phyloP scores from a whole-genome alignment of 2,113 vertebrate genomes.

The Oenanthe melanoleuca region DNA sequence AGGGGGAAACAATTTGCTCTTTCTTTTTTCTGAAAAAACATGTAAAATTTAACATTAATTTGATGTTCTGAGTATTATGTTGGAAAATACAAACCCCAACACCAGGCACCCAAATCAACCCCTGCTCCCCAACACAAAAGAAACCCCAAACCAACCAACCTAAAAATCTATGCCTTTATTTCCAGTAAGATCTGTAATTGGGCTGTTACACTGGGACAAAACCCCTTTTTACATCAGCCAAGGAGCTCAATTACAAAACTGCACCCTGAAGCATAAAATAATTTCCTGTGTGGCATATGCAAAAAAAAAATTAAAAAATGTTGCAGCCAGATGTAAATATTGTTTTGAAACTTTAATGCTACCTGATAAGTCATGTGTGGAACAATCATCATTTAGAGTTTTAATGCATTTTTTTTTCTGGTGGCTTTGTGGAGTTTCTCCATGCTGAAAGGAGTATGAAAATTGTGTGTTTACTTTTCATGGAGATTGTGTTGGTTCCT shows the following conservation, averaged over 20 bases:
- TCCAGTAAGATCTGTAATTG: background rate
- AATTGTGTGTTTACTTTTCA: background rate
- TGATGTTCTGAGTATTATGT: background rate
- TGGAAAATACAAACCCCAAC: background rate
- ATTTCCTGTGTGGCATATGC: background rate
- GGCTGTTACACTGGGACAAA: background rate
- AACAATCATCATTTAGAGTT: background rate
- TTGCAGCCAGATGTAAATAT: background rate
- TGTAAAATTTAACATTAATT: background rate
- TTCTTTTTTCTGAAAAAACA: background rate
- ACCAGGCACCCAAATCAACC: background rate
- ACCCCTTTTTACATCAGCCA: fast-evolving
- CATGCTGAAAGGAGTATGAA: background rate
- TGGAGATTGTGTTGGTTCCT: background rate
- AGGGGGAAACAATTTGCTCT: background rate
- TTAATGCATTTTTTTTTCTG: background rate
- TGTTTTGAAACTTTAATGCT: background rate
- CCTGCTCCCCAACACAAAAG: background rate
- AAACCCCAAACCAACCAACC: background rate
- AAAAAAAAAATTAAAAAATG: background rate
- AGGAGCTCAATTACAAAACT: background rate
- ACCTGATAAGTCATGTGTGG: background rate
- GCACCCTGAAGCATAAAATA: background rate
- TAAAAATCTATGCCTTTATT: background rate
- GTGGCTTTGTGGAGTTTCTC: background rate